Conservation (phyloP, 2,888 invertebrate species). For the Congeria kusceri region DNA sequence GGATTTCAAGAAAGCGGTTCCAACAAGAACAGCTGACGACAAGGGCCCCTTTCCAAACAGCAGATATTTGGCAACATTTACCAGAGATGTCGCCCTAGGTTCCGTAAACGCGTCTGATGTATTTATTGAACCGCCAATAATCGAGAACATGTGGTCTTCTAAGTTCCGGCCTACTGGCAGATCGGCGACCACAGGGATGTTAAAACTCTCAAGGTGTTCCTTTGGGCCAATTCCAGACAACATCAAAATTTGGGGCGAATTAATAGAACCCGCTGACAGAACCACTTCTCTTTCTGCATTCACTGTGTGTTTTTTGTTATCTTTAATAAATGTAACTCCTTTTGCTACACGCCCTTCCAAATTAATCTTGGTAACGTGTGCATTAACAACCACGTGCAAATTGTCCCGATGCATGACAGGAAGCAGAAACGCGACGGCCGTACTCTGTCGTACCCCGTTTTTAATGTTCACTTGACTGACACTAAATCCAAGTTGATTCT, state of each 20-base stretch:
- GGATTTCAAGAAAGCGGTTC: too few species aligned
- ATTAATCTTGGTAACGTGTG: constrained; percentile 71
- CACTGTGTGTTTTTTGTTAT: constrained; percentile 54
- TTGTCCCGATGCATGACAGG: constrained; percentile 71
- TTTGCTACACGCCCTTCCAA: constrained; percentile 64
- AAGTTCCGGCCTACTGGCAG: too few species aligned
- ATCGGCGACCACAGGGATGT: constrained; percentile 73
- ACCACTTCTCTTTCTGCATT: constrained; percentile 75
- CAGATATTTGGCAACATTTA: too few species aligned
- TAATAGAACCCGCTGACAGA: constrained; percentile 82
- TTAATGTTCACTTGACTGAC: constrained; percentile 16
- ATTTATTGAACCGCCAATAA: neutral
- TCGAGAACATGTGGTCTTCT: neutral
- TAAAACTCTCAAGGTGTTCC: constrained; percentile 79
- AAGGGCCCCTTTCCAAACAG: too few species aligned
- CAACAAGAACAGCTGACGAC: too few species aligned
- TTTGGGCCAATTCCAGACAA: constrained; percentile 83
- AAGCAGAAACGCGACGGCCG: constrained; percentile 78
- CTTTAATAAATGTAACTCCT: constrained; percentile 69
- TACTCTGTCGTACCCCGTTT: constrained; percentile 78
- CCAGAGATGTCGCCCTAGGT: too few species aligned
- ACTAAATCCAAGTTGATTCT: constrained; percentile 16
- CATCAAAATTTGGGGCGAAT: constrained; percentile 83
- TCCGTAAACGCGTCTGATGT: too few species aligned
- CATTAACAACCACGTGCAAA: constrained; percentile 67